phyloP scores from a whole-genome alignment of 92 coral and sea anemone species.

The Blastomussa wellsi region DNA sequence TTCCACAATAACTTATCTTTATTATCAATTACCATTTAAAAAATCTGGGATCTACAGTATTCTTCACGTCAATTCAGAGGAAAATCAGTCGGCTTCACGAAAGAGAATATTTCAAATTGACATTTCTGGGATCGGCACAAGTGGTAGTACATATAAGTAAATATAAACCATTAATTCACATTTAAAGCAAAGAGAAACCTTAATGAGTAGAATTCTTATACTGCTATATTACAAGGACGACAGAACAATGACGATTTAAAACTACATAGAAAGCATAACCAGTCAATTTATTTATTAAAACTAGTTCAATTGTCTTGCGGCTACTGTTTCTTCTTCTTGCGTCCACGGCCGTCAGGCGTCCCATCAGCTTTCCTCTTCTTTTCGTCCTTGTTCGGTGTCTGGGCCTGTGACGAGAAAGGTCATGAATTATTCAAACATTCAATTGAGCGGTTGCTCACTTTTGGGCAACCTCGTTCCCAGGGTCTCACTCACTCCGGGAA shows the following conservation, averaged over 20 bases:
- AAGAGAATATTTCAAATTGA: background rate
- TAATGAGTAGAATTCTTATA: background rate
- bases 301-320: background rate
- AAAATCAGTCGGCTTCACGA: background rate
- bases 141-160: background rate
- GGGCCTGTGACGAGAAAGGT: slow-evolving; percentile 18
- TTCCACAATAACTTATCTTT: background rate
- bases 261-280: background rate
- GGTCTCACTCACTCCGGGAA: too few species aligned
- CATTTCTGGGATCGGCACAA: background rate
- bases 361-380: slow-evolving; percentile 99
- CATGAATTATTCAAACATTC: background rate
- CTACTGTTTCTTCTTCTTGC: slow-evolving; percentile 90
- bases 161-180: background rate
- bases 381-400: slow-evolving; percentile 71
- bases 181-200: background rate
- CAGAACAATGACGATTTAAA: background rate
- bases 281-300: slow-evolving; percentile 6
- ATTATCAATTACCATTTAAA: slow-evolving; percentile 9
- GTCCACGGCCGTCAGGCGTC: slow-evolving; percentile 98
- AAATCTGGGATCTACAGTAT: slow-evolving; percentile 18
- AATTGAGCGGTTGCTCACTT: too few species aligned
- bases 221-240: slow-evolving; percentile 29
- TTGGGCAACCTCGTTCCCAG: too few species aligned
- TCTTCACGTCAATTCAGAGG: background rate